Percentiles rank a stretch among this genome's conserved stretches.
phyloP scores from a whole-genome alignment of 1,140 invertebrate species.

The Drosophila dunni region DNA sequence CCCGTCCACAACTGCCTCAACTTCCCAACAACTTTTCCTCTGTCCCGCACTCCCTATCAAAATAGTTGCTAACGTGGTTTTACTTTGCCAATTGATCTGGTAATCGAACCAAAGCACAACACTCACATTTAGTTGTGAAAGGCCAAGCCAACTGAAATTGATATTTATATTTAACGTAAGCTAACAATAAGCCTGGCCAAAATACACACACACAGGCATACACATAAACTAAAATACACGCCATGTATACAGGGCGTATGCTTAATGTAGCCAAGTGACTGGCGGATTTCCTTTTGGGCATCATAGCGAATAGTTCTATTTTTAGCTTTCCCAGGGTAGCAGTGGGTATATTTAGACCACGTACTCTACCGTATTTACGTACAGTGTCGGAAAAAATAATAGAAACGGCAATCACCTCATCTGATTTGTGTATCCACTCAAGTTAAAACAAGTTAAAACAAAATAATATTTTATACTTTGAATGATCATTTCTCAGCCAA shows the following conservation, averaged over 20 bases:
- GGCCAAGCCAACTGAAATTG: slow-evolving; percentile 63
- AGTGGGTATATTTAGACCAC: background rate
- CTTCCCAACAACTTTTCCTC: background rate
- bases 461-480: too few species aligned
- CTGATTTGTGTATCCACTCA: too few species aligned
- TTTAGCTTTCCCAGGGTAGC: slow-evolving; percentile 3
- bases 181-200: slow-evolving; percentile 67
- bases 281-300: slow-evolving; percentile 67
- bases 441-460: too few species aligned
- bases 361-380: too few species aligned
- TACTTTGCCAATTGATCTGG: slow-evolving; percentile 78
- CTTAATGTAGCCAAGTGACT: slow-evolving; percentile 71
- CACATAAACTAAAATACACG: slow-evolving; percentile 13
- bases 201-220: slow-evolving; percentile 13
- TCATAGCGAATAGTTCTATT: slow-evolving; percentile 27
- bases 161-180: slow-evolving; percentile 82
- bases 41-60: background rate
- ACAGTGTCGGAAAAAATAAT: too few species aligned
- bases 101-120: slow-evolving; percentile 59
- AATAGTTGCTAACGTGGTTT: slow-evolving; percentile 66
- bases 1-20: background rate
- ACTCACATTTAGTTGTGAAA: slow-evolving; percentile 70
- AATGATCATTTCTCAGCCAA: too few species aligned
- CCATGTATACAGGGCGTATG: slow-evolving; percentile 56
- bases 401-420: too few species aligned